Evolutionary conservation across 92 coral and sea anemone genomes (phyloP).

Genomic region (Pocillopora grandis): DNA sequence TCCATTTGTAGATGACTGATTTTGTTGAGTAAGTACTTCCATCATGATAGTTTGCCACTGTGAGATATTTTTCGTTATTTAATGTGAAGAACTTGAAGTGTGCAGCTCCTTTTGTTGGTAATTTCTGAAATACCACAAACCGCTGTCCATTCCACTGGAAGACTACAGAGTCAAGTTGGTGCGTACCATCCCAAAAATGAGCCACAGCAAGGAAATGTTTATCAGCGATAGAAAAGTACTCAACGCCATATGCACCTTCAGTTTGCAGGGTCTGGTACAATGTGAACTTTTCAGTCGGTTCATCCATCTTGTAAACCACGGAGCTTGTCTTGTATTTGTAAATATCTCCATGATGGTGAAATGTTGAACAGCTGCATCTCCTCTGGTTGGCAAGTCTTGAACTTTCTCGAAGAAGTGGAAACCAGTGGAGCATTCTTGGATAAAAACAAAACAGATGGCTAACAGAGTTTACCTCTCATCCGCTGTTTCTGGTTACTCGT

Average conservation of each 20-base stretch:
- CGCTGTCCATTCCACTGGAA: conserved; percentile 35
- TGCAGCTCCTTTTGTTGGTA: not conserved
- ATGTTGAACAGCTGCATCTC: conserved; percentile 31
- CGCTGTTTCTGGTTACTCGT: no score
- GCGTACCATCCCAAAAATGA: conserved; percentile 4
- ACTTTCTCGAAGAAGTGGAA: conserved; percentile 47
- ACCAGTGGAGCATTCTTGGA: not conserved
- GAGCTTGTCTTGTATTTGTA: not conserved
- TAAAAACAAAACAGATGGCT: not conserved
- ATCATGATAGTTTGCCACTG: not conserved
- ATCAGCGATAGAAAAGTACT: conserved; percentile 10
- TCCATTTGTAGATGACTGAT: conserved; percentile 41
- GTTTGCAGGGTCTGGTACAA: conserved; percentile 1
- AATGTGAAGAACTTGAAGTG: not conserved
- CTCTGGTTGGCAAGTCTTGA: conserved; percentile 48
- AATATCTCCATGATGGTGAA: conserved; percentile 27
- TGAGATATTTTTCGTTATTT: not conserved
- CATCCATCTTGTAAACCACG: not conserved
- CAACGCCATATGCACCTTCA: not conserved
- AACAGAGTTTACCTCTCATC: no score
- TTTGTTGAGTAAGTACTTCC: not conserved
- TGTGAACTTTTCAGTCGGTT: not conserved
- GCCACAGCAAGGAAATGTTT: conserved; percentile 40
- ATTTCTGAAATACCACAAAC: not conserved
- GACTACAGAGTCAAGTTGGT: conserved; percentile 22